Evolutionary conservation across 2,797 vertebrate genomes (phyloP), one percentile per base, ranked within the genome.

Genomic region (Synanceia verrucosa): DNA sequence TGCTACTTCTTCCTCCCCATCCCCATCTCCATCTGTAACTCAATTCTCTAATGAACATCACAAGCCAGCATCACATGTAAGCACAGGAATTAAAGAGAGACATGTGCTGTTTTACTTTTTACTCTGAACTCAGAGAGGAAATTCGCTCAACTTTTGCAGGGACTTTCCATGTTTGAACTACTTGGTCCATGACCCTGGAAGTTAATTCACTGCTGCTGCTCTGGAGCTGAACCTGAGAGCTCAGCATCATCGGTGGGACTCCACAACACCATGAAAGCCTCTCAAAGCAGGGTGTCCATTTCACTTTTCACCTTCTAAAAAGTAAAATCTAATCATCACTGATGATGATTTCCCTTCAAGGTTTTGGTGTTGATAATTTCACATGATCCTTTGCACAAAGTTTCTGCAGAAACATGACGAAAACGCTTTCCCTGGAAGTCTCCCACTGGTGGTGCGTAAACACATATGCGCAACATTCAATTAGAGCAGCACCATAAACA

Each of bases 11-110:
- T 23, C 47, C 31, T 14, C 12, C 55, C 11, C 31, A 78, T 81
- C 74, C 85, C 72, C 50, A 63, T 56, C 68, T 65, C 70, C 65
- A 78, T 78, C 78, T 60, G 83, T 91, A 94, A 93, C 83, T 91
- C 74, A 90, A 88, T 94, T 92, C 70, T 86, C 71, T 91, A 92
- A 93, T 84, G 78, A 89, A 76, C 76, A 77, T 91, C 92, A 94
- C 89, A 86, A 89, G 91, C 63, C 77, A 39, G 62, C 9, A 82
- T 94, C 91, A 92, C 91, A 93, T 93, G 93, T 70, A 81, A 76
- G 65, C 36, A 10, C 14, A 85, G 73, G 76, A 89, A 46, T 61
- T 59, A 81, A 78, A 57, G 67, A 69, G 66, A 80, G 43, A 24
- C 55, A 18, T 14, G 46, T 62, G n/a, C 63, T 53, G 66, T 75